phyloP scores from a whole-genome alignment of 2,113 vertebrate genomes.

The Cynopterus brachyotis region DNA sequence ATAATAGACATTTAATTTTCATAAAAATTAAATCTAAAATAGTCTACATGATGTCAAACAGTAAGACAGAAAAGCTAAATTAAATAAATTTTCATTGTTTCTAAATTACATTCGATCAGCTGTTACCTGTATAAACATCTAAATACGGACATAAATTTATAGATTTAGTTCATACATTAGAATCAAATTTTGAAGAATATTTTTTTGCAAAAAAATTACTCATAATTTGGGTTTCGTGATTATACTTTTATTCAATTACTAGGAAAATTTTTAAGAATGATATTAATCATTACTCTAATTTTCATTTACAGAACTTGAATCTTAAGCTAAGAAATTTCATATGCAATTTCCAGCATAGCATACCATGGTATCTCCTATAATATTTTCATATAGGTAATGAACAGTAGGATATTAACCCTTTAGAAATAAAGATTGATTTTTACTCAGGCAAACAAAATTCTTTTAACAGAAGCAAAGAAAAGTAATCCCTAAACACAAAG shows the following conservation, averaged over 20 bases:
- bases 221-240: neutral
- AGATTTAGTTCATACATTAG: neutral
- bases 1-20: neutral
- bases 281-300: neutral
- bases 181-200: neutral
- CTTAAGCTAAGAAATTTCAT: slow-evolving; percentile 43
- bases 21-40: neutral
- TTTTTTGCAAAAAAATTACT: neutral
- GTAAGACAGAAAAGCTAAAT: neutral
- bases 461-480: slow-evolving; percentile 53
- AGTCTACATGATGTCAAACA: neutral
- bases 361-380: neutral
- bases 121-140: neutral
- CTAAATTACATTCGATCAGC: neutral
- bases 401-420: slow-evolving; percentile 4
- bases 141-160: neutral
- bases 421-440: slow-evolving; percentile 46
- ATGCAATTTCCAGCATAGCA: neutral
- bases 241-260: neutral
- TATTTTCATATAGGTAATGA: neutral
- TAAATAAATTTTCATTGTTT: neutral
- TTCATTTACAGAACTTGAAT: neutral
- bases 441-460: slow-evolving; percentile 42
- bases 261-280: neutral
- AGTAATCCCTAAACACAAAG: neutral